Evolutionary conservation across 1,140 invertebrate species (phyloP), one percentile per base, ranked within the genome.

Genomic region (Ectropis grisescens): DNA sequence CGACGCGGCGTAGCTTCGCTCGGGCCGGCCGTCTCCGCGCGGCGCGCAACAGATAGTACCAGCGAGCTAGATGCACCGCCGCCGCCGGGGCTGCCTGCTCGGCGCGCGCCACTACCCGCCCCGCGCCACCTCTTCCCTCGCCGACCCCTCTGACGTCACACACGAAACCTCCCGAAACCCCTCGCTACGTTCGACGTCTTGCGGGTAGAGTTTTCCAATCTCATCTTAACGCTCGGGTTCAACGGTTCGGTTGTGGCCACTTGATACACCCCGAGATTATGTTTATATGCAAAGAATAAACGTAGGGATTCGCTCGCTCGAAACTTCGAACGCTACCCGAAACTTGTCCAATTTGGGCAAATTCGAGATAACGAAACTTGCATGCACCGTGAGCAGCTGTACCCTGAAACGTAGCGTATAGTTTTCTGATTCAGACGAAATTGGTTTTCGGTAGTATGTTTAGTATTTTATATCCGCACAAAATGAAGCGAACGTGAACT

Each of bases 41-140:
- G 57, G 58, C 59, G 69, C 60, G 71, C 64, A 65, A 66, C 60
- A 65, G 66, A 62, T 66, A 56, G 42, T 55, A 53, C 47, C 51
- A 19, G 16, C 16, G 16, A 59, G 58, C 51, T 54, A 59, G 44
- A 35, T 36, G 39, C 37, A 25, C 45, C 47, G 48, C 37, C 36
- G 51, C 54, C 47, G 49, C 52, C 42, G 51, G 46, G 47, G 37
- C 36, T 38, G 59, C 29, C 36, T 39, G 45, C 8, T 4, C 58
- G 58, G 58, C 58, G 58, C 58, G 65, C 55, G 58, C 51, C 56
- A 45, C 37, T 41, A 33, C 13, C 37, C 47, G 19, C 44, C 54
- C 48, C 42, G 33, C 45, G 34, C 53, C 50, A 33, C 37, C 45
- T 12, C 57, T 23, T 45, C 45, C 49, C 52, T 27, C 47, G 26